Evolutionary conservation across 2,113 vertebrate genomes (phyloP), one percentile per base, ranked within the genome.

Genomic region (Sturnus vulgaris): DNA sequence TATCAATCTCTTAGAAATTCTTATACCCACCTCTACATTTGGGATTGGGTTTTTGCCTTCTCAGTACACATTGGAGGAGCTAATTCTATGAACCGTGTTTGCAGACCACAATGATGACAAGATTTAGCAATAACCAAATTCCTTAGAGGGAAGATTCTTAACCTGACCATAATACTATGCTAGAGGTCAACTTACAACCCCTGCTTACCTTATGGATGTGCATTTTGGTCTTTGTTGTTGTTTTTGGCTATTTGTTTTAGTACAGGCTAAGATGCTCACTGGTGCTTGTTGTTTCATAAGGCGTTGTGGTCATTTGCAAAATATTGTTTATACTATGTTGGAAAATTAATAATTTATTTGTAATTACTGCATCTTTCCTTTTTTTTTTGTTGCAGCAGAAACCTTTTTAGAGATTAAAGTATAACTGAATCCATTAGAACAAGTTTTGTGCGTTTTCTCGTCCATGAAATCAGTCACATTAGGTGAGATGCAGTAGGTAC

Each of bases 141-240:
- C 16, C 23, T 72, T 21, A 24, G 13, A 44, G 23, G 64, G 52
- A 46, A 61, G 40, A 42, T 68, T 79, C 39, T 93, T 79, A 22
- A 59, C 27, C 23, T 61, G 56, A n/a, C 15, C 0, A 0, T 50
- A 78, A 31, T 10, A 35, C 5, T 11, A 13, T 1, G 1, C 25
- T 50, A 39, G 33, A 47, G 6, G 19, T n/a, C 35, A 70, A 9
- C 27, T 52, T 47, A 19, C 9, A 39, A 25, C 6, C 5, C 6
- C 17, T 81, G 27, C 14, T 66, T 75, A 12, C 6, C 66, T 88
- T 53, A 30, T 3, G 4, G 4, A 11, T 49, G 7, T 57, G 46
- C 14, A 13, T 16, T 52, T 76, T 76, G 13, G 5, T 11, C 46
- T 73, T 39, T 56, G 13, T 49, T 61, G 18, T 28, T 39, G 23